Evolutionary conservation across 2,797 vertebrate genomes (phyloP).

Genomic region (Enteromius mattozi): DNA sequence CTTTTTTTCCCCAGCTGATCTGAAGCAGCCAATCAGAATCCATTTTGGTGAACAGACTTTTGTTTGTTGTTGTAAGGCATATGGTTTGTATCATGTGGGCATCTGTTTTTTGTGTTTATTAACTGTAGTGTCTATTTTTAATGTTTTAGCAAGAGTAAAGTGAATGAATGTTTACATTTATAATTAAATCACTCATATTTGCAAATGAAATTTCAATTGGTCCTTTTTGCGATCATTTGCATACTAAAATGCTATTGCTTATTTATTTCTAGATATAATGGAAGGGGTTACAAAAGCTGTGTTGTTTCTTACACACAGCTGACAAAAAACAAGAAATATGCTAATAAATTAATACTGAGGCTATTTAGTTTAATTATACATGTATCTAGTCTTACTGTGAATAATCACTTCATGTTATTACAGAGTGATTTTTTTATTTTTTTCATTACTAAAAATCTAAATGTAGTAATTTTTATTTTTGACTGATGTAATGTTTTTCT

Average conservation of each 20-base stretch:
- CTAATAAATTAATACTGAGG: too few species aligned
- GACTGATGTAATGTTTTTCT: not conserved
- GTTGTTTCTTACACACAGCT: too few species aligned
- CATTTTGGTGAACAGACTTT: too few species aligned
- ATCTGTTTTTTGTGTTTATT: not conserved
- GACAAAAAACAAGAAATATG: too few species aligned
- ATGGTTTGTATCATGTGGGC: not conserved
- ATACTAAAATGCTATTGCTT: not conserved
- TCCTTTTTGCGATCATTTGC: not conserved
- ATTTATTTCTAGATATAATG: not conserved
- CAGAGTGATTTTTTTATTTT: not conserved
- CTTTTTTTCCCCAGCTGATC: not conserved
- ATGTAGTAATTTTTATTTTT: not conserved
- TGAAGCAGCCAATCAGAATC: not conserved
- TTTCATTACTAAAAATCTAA: too few species aligned
- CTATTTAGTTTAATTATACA: not conserved
- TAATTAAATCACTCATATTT: not conserved
- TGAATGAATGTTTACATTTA: not conserved
- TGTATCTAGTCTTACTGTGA: not conserved
- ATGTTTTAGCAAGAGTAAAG: not conserved
- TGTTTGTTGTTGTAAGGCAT: not conserved
- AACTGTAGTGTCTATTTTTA: not conserved
- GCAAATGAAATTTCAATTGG: not conserved
- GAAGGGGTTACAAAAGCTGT: not conserved
- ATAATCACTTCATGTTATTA: not conserved